Conservation (phyloP, 2,797 vertebrate species). For the Trematomus bernacchii region DNA sequence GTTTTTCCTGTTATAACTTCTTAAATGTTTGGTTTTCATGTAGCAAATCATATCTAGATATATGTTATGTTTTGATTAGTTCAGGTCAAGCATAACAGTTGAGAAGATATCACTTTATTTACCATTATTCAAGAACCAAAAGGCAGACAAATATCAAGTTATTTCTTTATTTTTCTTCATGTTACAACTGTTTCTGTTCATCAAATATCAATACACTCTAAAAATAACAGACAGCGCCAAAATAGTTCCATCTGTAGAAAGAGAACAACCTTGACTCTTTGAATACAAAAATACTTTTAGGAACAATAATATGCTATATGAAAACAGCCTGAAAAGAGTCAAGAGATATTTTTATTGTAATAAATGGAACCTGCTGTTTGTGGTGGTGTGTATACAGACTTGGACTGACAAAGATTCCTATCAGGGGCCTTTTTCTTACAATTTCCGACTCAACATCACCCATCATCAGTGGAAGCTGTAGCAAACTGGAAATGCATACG, state of each 20-base stretch:
- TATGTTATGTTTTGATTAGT: slow-evolving; percentile 4
- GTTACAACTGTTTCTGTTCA: slow-evolving; percentile 24
- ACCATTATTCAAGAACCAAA: background rate
- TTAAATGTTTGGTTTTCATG: background rate
- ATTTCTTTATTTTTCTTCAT: background rate
- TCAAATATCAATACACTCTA: slow-evolving; percentile 14
- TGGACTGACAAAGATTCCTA: slow-evolving; percentile 36
- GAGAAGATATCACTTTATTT: background rate
- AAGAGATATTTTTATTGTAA: slow-evolving; percentile 51
- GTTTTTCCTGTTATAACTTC: slow-evolving; percentile 3
- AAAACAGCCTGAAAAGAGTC: slow-evolving; percentile 40
- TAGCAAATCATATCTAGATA: background rate
- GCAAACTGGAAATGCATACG: slow-evolving; percentile 25
- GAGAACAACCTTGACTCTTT: slow-evolving; percentile 35
- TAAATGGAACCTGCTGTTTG: slow-evolving; percentile 34
- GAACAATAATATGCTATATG: slow-evolving; percentile 50
- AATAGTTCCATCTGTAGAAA: slow-evolving; percentile 36
- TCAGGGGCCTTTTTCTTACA: slow-evolving; percentile 36
- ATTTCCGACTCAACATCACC: slow-evolving; percentile 35
- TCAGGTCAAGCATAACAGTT: background rate
- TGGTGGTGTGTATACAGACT: slow-evolving; percentile 35
- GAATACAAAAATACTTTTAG: slow-evolving; percentile 47
- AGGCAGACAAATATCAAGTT: background rate
- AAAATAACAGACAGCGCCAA: slow-evolving; percentile 38
- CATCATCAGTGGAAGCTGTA: slow-evolving; percentile 24